Evolutionary conservation across 2,888 invertebrate species (phyloP).

Genomic region (Slavum lentiscoides): DNA sequence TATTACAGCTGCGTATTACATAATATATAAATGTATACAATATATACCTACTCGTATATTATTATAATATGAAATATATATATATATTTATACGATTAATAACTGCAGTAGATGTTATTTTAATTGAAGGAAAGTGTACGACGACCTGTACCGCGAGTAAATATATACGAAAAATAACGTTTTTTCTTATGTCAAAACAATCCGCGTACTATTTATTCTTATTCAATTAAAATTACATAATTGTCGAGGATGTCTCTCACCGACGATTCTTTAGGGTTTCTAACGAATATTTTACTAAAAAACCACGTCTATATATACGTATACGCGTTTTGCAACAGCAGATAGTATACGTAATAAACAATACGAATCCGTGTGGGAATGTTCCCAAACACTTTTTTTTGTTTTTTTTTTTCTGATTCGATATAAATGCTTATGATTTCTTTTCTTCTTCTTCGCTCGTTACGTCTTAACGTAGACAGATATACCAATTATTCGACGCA

Average conservation of each 20-base stretch:
- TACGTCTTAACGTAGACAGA: slow-evolving; percentile 15
- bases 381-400: slow-evolving; percentile 26
- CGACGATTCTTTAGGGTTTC: background rate
- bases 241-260: slow-evolving; percentile 10
- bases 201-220: background rate
- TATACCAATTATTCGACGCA: slow-evolving; percentile 41
- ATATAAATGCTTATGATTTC: background rate
- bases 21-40: too few relatives aligned
- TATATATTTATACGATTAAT: background rate
- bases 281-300: background rate
- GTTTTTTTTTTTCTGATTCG: slow-evolving; percentile 7
- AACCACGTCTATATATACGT: background rate
- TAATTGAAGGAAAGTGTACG: background rate
- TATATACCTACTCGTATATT: too few relatives aligned
- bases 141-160: too few relatives aligned
- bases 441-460: background rate
- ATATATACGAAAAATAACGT: too few relatives aligned
- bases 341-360: background rate
- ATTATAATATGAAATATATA: background rate
- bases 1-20: too few relatives aligned
- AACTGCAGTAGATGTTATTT: background rate
- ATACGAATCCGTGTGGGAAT: slow-evolving; percentile 34
- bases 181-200: background rate
- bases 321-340: slow-evolving; percentile 2
- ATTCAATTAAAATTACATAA: slow-evolving; percentile 27